Base-by-base conservation (phyloP, 30 jellyfish, hydroid and myxozoan genomes). In the Cassiopea xamachana region DNA sequence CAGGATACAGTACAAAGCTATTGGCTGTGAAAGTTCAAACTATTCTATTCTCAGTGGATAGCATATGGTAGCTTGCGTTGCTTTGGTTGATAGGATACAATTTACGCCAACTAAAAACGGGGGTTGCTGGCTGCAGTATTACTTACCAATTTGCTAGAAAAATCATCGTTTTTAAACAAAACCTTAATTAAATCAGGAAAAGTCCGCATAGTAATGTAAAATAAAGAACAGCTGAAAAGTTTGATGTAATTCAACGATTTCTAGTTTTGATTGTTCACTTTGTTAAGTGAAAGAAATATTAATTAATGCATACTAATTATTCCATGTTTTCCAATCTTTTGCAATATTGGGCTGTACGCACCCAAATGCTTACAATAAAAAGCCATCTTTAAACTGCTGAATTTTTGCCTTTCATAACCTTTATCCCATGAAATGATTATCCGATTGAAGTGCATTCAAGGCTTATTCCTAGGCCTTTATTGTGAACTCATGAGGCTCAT, bases 41-140 rank as follows among this genome's bases (percentile, higher is more conserved):
- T 27, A 27, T 27, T 27, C 39, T 5, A 64, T 64, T 64, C 43
- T 64, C 74, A 64, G 43, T 27, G 80, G 55, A 39, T 55, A 71
- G 80, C 80, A 71, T 71, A 71, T 71, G 80, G 51, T 2, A 3
- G 80, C 50, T 43, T 71, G 80, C 27, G n/a, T 71, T 71, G 80
- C 50, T 27, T 19, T 71, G 80, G 16, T 15, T 71, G 50, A 71
- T 71, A 51, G 55, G 80, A 18, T 71, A 18, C 80, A 51, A 71
- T 15, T 71, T n/a, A 55, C 55, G 39, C n/a, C 47, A 71, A 71
- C 27, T 55, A 19, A 71, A 1, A 19, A 51, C n/a, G 80, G 80
- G 80, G 80, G 80, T 71, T 71, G 18, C 10, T 71, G 27, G 12
- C 80, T 71, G 80, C 0, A 27, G 15, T 14, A 18, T 7, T 14